Evolutionary conservation across 1,140 invertebrate species (phyloP).

Genomic region (Spodoptera frugiperda): DNA sequence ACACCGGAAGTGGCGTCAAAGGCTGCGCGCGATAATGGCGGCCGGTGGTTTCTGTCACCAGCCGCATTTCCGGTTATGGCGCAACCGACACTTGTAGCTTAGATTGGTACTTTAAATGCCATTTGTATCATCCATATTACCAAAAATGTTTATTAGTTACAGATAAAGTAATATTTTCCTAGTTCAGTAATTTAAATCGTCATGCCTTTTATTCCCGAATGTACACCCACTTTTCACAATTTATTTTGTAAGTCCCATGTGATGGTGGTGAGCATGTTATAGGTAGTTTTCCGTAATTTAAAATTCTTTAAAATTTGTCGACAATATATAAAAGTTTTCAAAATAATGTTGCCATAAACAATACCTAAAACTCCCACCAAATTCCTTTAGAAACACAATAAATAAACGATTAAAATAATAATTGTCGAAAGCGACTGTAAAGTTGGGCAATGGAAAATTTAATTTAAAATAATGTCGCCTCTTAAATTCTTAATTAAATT

Average conservation of each 20-base stretch:
- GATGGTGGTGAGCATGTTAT: no score
- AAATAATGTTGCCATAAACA: no score
- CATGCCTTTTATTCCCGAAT: no score
- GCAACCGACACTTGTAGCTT: constrained; percentile 37
- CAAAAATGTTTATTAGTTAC: background rate
- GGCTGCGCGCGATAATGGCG: constrained; percentile 24
- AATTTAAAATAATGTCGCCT: constrained; percentile 21
- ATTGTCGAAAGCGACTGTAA: constrained; percentile 30
- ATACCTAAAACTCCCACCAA: background rate
- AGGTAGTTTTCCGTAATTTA: no score
- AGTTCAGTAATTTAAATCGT: no score
- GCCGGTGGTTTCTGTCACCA: constrained; percentile 25
- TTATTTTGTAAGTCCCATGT: no score
- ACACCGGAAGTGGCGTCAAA: constrained; percentile 44
- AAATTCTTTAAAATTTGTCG: no score
- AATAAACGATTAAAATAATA: constrained; percentile 18
- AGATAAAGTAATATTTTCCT: no score
- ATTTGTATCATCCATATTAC: background rate
- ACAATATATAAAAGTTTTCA: no score
- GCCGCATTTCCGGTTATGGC: constrained; percentile 38
- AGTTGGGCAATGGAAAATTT: constrained; percentile 9
- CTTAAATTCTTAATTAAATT: constrained; percentile 36
- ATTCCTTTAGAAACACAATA: background rate
- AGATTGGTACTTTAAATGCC: constrained; percentile 17
- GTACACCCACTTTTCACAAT: no score